A percentile compares a stretch with the other conserved stretches of the same genome.
These are phyloP conservation scores for Phrynocephalus versicolor DNA, from an alignment of 2,113 vertebrate species.

Conservation along the genomic window DNA sequence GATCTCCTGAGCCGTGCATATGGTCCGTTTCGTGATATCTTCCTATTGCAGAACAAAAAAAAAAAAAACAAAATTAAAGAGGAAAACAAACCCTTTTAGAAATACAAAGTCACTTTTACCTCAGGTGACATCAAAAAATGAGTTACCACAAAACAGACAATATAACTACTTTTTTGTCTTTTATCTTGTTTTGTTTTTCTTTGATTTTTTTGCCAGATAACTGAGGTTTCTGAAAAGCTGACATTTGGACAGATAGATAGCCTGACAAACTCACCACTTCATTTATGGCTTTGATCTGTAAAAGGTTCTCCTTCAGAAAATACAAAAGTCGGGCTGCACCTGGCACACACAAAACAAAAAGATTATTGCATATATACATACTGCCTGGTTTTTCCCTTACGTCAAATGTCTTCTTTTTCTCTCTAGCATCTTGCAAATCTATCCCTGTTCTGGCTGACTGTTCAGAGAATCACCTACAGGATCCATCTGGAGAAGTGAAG, in stretches of 20 bases:
- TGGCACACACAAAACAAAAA: conserved; percentile 72
- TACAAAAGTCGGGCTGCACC: conserved; percentile 82
- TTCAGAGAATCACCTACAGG: neutral
- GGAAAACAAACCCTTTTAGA: neutral
- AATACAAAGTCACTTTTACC: neutral
- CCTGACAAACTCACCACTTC: conserved; percentile 74
- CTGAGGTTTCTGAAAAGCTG: neutral
- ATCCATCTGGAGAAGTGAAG: neutral
- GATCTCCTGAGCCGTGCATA: conserved; percentile 75
- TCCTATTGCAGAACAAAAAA: conserved; percentile 70
- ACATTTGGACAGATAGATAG: neutral
- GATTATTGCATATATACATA: no score
- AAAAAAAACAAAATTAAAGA: neutral
- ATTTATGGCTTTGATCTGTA: conserved; percentile 81
- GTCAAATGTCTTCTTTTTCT: neutral
- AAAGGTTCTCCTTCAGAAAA: conserved; percentile 71
- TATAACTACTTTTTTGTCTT: no score
- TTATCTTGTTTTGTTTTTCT: no score
- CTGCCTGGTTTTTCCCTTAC: neutral
- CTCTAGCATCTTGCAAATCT: neutral
- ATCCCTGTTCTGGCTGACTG: neutral
- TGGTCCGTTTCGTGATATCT: conserved; percentile 76
- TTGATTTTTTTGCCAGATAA: no score
- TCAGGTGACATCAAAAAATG: neutral
- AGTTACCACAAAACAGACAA: neutral